Percentiles rank a stretch among this genome's conserved stretches.
phyloP scores from a whole-genome alignment of 2,888 invertebrate genomes.

The Nomada hirtipes region DNA sequence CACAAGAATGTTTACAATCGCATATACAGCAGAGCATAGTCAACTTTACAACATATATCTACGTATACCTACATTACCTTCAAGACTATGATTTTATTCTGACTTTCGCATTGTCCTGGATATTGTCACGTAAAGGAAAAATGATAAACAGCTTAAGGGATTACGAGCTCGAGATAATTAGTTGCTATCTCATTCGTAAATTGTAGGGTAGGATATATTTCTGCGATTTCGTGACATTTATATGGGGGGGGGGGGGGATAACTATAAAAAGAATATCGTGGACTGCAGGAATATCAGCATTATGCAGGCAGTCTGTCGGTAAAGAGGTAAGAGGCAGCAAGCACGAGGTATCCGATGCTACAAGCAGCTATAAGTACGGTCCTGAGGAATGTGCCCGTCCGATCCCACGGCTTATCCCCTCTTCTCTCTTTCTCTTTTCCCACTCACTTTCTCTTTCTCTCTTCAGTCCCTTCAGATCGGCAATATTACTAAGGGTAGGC shows the following conservation, averaged over 20 bases:
- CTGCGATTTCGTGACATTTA: not conserved
- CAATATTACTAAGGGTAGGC: constrained; percentile 66
- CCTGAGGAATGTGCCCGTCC: constrained; percentile 83
- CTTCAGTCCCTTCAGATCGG: constrained; percentile 37
- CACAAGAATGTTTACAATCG: too few species aligned
- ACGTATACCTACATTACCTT: too few species aligned
- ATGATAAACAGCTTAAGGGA: not conserved
- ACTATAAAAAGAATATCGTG: constrained; percentile 19
- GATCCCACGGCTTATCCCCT: constrained; percentile 83
- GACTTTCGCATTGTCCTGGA: too few species aligned
- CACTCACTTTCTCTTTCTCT: constrained; percentile 56
- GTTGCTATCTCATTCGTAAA: not conserved
- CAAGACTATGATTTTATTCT: not conserved
- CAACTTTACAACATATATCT: too few species aligned
- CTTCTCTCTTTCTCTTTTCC: constrained; percentile 63
- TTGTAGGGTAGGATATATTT: not conserved
- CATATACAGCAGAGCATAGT: too few species aligned
- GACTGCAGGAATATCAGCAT: constrained; percentile 69
- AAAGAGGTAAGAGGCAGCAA: constrained; percentile 63
- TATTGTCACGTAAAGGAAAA: too few species aligned
- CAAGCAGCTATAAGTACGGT: constrained; percentile 76
- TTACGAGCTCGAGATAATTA: not conserved
- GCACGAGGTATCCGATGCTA: constrained; percentile 78
- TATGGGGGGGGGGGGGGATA: not conserved
- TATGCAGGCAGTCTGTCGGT: constrained; percentile 66